Evolutionary conservation across 2,797 vertebrate species (phyloP).

Genomic region (Cirrhinus mrigala): DNA sequence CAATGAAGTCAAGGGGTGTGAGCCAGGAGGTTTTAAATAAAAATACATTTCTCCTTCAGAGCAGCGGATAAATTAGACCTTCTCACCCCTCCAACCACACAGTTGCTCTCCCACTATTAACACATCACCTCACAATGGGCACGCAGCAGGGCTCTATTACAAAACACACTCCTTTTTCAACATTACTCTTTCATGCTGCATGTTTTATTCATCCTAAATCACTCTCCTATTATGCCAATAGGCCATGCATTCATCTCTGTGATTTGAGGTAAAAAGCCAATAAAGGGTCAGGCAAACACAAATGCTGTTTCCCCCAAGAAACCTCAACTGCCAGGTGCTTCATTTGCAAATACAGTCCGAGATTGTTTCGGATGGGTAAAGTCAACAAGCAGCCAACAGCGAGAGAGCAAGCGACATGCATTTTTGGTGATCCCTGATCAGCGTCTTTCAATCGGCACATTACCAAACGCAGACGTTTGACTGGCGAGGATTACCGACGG

Average conservation of each 20-base stretch:
- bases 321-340: slow-evolving; percentile 45
- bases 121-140: slow-evolving; percentile 79
- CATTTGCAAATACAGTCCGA: neutral
- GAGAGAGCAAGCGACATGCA: neutral
- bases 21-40: slow-evolving; percentile 73
- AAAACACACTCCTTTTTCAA: slow-evolving; percentile 65
- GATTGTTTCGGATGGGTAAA: neutral
- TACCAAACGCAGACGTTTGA: slow-evolving; percentile 78
- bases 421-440: slow-evolving; percentile 39
- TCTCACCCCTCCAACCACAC: slow-evolving; percentile 76
- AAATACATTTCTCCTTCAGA: slow-evolving; percentile 76
- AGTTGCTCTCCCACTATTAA: slow-evolving; percentile 79
- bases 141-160: slow-evolving; percentile 78
- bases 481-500: slow-evolving; percentile 77
- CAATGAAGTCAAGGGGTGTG: slow-evolving; percentile 77
- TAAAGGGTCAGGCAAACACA: slow-evolving; percentile 38
- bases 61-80: slow-evolving; percentile 77
- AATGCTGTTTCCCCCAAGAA: slow-evolving; percentile 61
- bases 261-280: slow-evolving; percentile 69
- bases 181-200: slow-evolving; percentile 68
- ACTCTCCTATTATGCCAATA: slow-evolving; percentile 72
- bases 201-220: slow-evolving; percentile 77
- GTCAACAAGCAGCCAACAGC: neutral
- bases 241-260: slow-evolving; percentile 64
- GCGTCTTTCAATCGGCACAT: slow-evolving; percentile 71